These are phyloP conservation scores for Palythoa heliodiscus DNA, from an alignment of 92 coral and sea anemone genomes.

Conservation along the genomic window DNA sequence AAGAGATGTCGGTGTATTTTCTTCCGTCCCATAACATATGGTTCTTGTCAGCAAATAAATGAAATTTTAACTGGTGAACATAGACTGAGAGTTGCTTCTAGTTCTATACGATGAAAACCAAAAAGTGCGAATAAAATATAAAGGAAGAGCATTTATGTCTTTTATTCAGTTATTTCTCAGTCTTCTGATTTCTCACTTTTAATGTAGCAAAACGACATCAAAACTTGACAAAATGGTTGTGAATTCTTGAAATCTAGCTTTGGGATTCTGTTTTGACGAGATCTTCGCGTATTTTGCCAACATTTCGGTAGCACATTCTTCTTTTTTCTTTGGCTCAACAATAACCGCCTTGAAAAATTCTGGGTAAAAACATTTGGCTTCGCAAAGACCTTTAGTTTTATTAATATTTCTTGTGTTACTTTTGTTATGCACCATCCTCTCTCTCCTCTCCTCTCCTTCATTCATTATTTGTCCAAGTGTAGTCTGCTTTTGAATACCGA, in stretches of 20 bases:
- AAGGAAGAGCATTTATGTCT: too few species aligned
- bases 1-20: too few species aligned
- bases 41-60: too few species aligned
- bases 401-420: neutral
- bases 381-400: neutral
- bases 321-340: neutral
- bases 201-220: neutral
- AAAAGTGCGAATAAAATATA: too few species aligned
- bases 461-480: neutral
- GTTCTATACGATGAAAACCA: too few species aligned
- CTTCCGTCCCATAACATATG: too few species aligned
- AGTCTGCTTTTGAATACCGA: neutral
- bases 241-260: neutral
- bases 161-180: neutral
- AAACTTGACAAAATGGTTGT: neutral
- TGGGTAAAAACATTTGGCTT: neutral
- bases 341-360: neutral
- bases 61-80: too few species aligned
- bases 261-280: neutral
- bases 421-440: neutral
- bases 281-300: neutral
- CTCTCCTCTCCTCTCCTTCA: neutral
- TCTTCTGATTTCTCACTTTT: neutral
- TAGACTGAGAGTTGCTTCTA: too few species aligned
- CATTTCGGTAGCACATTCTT: neutral